Evolutionary conservation across 2,797 vertebrate species (phyloP), one percentile per base, ranked within the genome.

Genomic region (Premnoplex brunnescens): DNA sequence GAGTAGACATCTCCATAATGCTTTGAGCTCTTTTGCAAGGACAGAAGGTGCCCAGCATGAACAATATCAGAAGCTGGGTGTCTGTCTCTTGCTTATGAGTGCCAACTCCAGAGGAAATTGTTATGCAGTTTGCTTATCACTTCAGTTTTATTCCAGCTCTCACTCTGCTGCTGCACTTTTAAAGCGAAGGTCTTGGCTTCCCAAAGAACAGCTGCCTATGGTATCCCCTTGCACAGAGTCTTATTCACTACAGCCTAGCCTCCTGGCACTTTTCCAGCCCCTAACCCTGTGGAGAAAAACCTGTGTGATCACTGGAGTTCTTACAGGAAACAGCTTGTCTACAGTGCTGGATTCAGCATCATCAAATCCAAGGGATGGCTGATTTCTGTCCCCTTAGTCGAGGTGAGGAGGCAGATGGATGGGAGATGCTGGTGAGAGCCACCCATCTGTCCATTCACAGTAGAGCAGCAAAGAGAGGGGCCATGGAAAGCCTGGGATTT

Each of bases 1-100:
- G 63, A 60, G 60, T 32, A 94, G 81, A 72, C 56, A 71, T 88
- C 68, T 79, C 84, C 64, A 72, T 89, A 79, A 85, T 92, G 55
- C 92, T 90, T 66, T 69, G 59, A 94, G 67, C 59, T 82, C 83
- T 92, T 84, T 69, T 69, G 12, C 58, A 72, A 78, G 82, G 82
- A 83, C 96, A 85, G 95, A 93, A 96, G 89, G 89, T 75, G 46
- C 85, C 76, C 89, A 95, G 89, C 85, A 92, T 93, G 91, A 95
- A 3, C 26, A 27, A 4, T 88, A 52, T 64, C 46, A 84, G 91
- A 88, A 95, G 87, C 82, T 93, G 73, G 87, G 76, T 94, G 82
- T 95, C 73, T 96, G 54, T 93, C 78, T 94, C 43, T 52, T 88
- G 89, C 85, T 67, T 56, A 27, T 21, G 88, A 93, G 18, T 64